These are phyloP conservation scores for Vireo altiloquus DNA, from an alignment of 2,113 vertebrate species.

Conservation along the genomic window DNA sequence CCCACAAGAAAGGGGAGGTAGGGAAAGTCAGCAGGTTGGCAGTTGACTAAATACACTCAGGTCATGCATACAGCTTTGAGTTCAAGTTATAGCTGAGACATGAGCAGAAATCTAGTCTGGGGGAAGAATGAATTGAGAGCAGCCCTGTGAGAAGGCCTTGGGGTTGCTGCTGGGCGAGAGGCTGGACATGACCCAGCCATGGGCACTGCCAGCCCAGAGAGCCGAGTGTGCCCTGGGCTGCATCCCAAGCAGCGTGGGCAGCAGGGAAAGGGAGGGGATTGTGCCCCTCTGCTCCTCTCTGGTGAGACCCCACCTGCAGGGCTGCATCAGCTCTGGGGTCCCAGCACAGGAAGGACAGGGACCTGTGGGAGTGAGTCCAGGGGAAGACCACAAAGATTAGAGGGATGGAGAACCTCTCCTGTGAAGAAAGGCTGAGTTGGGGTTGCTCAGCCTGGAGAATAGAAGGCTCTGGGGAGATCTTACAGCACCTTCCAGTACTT, in stretches of 20 bases:
- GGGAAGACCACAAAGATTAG: accelerated
- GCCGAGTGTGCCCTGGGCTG: not conserved
- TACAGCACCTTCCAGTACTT: not conserved
- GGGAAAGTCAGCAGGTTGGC: not conserved
- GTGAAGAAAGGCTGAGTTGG: not conserved
- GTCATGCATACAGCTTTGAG: not conserved
- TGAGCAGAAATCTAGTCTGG: not conserved
- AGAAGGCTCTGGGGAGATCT: not conserved
- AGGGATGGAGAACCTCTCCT: not conserved
- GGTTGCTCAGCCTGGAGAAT: not conserved
- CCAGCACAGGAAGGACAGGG: not conserved
- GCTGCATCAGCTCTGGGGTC: not conserved
- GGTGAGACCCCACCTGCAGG: not conserved
- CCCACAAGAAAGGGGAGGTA: not conserved
- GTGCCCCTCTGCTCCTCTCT: not conserved
- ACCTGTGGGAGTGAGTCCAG: accelerated
- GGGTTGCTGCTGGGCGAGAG: accelerated
- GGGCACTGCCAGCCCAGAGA: not conserved
- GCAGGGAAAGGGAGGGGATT: not conserved
- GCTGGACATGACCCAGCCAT: not conserved
- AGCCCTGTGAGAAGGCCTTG: not conserved
- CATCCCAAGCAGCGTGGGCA: not conserved
- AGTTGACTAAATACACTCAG: not conserved
- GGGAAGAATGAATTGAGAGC: not conserved
- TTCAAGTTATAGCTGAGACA: not conserved